phyloP scores from a whole-genome alignment of 1,140 invertebrate species.

The Drosophila bocki region DNA sequence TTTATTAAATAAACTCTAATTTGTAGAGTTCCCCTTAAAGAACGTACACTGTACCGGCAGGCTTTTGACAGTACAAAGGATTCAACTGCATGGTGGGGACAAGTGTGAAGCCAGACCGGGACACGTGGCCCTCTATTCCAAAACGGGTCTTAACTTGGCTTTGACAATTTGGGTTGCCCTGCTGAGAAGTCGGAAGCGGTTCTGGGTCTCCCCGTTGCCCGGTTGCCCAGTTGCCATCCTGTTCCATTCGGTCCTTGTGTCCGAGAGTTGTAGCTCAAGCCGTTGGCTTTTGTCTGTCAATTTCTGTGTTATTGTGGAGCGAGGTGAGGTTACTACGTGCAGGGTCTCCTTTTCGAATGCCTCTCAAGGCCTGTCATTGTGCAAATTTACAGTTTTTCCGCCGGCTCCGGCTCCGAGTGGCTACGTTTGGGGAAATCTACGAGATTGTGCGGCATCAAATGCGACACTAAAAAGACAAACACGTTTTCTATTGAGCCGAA shows the following conservation, averaged over 20 bases:
- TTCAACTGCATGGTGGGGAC: conserved; percentile 20
- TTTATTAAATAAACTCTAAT: neutral
- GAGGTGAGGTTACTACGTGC: conserved; percentile 64
- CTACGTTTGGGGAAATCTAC: conserved; percentile 73
- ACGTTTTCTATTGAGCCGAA: conserved; percentile 59
- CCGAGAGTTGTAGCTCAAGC: conserved; percentile 56
- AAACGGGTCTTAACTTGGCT: conserved; percentile 54
- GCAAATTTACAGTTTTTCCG: conserved; percentile 75
- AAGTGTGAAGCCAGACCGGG: conserved; percentile 55
- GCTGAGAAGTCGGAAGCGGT: conserved; percentile 53
- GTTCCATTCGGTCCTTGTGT: conserved; percentile 19
- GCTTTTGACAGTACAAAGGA: conserved; percentile 55
- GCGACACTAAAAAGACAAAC: conserved; percentile 73
- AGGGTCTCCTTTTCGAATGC: conserved; percentile 55
- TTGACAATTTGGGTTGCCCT: conserved; percentile 46
- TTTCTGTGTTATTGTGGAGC: conserved; percentile 63
- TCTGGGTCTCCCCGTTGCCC: conserved; percentile 28
- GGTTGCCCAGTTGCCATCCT: conserved; percentile 13
- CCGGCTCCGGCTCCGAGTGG: conserved; percentile 30
- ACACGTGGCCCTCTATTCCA: conserved; percentile 48
- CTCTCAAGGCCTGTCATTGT: conserved; percentile 67
- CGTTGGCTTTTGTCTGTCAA: conserved; percentile 66
- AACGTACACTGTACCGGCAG: conserved; percentile 20
- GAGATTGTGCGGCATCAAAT: conserved; percentile 73
- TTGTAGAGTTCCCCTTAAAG: neutral